These are phyloP conservation scores for Bambusicola thoracicus DNA, from an alignment of 2,113 vertebrate genomes.

Conservation along the genomic window DNA sequence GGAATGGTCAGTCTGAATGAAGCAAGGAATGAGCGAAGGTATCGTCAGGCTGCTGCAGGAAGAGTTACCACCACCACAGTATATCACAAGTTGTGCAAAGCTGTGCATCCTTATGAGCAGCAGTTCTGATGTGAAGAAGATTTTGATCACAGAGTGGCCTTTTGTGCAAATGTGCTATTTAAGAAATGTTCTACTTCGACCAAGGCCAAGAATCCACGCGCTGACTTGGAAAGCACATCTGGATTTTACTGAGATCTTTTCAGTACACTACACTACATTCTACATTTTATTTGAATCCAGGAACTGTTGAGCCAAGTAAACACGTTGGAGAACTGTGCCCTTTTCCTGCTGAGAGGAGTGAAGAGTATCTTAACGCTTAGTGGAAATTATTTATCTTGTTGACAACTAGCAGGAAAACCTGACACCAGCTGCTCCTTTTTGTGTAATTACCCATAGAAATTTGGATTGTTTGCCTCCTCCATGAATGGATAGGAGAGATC, in stretches of 20 bases:
- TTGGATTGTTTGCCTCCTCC: not conserved
- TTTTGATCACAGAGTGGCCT: not conserved
- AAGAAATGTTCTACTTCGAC: not conserved
- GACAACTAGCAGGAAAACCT: not conserved
- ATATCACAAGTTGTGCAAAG: not conserved
- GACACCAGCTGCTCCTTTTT: not conserved
- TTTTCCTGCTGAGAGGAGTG: not conserved
- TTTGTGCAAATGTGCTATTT: not conserved
- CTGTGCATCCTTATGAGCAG: not conserved
- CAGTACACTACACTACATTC: not conserved
- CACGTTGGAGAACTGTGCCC: not conserved
- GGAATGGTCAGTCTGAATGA: not conserved
- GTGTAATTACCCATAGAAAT: not conserved
- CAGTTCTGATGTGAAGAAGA: not conserved
- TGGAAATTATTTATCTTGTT: not conserved
- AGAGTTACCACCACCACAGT: too few relatives aligned
- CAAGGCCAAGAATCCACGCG: not conserved
- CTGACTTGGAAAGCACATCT: not conserved
- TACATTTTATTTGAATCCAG: not conserved
- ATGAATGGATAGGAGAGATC: not conserved
- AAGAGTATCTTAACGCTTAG: not conserved
- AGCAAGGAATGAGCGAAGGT: not conserved
- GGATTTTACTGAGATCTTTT: not conserved
- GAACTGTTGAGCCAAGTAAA: not conserved
- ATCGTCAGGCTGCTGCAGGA: not conserved